A percentile compares a stretch with the other conserved stretches of the same genome.
Evolutionary conservation across 2,888 invertebrate genomes (phyloP).

Genomic region (Protonemura montana): DNA sequence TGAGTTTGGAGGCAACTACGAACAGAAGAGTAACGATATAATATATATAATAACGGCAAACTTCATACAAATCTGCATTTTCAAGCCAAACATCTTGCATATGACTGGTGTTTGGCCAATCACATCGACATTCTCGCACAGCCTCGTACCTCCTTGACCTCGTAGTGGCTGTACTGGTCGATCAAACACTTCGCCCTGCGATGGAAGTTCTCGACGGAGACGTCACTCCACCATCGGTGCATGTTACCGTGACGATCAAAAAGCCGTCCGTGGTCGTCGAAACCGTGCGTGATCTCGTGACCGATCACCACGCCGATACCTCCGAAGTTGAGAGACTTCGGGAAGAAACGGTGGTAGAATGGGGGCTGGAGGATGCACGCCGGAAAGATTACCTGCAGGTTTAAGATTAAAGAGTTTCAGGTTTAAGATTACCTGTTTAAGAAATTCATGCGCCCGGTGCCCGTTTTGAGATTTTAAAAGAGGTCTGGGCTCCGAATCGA

Average conservation of each 20-base stretch:
- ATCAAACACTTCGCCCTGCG: conserved; percentile 80
- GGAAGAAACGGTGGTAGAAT: conserved; percentile 88
- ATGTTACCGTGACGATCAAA: conserved; percentile 93
- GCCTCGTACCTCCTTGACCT: conserved; percentile 69
- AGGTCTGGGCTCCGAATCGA: too few species aligned
- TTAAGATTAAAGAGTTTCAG: too few species aligned
- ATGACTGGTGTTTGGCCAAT: too few species aligned
- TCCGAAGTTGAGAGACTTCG: conserved; percentile 82
- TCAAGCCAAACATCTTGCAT: too few species aligned
- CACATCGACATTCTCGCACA: too few species aligned
- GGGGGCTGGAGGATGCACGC: conserved; percentile 95
- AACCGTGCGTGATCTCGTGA: conserved; percentile 91
- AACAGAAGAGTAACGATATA: too few species aligned
- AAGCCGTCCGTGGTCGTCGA: conserved; percentile 88
- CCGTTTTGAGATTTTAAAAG: too few species aligned
- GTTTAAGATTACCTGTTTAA: too few species aligned
- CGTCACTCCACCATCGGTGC: conserved; percentile 84
- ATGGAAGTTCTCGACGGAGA: conserved; percentile 77
- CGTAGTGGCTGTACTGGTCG: conserved; percentile 85
- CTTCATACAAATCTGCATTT: too few species aligned
- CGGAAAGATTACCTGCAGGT: conserved; percentile 73
- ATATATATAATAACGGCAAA: too few species aligned
- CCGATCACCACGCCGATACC: conserved; percentile 91
- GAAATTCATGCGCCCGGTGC: too few species aligned
- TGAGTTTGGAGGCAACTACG: too few species aligned